These are phyloP conservation scores for Stenodera caucasica DNA, from an alignment of 2,888 invertebrate genomes.

Conservation along the genomic window DNA sequence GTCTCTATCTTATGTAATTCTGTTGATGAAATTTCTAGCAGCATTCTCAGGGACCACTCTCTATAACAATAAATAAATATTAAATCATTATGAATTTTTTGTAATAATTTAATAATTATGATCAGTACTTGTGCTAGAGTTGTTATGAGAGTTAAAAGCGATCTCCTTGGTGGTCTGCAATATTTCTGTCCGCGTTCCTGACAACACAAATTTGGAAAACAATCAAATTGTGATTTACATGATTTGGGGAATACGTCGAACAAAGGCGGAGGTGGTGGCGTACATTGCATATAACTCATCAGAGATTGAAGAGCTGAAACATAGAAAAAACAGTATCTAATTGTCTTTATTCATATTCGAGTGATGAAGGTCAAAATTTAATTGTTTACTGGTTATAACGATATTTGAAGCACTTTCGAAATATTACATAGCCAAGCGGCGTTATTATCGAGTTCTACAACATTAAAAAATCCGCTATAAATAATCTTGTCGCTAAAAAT, in stretches of 20 bases:
- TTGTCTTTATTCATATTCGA: too few relatives aligned
- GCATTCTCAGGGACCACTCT: conserved; percentile 42
- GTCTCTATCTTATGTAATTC: conserved; percentile 32
- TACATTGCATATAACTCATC: conserved; percentile 71
- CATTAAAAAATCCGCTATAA: too few relatives aligned
- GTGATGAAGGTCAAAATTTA: too few relatives aligned
- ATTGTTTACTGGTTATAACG: too few relatives aligned
- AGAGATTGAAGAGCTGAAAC: conserved; percentile 55
- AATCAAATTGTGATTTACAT: conserved; percentile 72
- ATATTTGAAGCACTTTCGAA: too few relatives aligned
- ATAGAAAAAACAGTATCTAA: too few relatives aligned
- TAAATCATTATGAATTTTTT: too few relatives aligned
- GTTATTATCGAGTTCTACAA: neutral
- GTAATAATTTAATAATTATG: too few relatives aligned
- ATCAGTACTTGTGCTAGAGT: conserved; percentile 62
- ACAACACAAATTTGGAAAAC: conserved; percentile 79
- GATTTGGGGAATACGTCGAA: conserved; percentile 71
- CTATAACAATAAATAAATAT: conserved; percentile 33
- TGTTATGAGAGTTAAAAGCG: conserved; percentile 67
- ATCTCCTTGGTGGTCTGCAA: conserved; percentile 74
- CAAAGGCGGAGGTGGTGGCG: conserved; percentile 67
- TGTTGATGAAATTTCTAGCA: conserved; percentile 42
- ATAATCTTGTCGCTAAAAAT: too few relatives aligned
- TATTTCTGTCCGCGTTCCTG: conserved; percentile 73
- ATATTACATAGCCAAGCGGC: too few relatives aligned